Percentiles rank a stretch among this genome's conserved stretches.
Evolutionary conservation across 2,797 vertebrate species (phyloP).

Genomic region (Rachycentron canadum): DNA sequence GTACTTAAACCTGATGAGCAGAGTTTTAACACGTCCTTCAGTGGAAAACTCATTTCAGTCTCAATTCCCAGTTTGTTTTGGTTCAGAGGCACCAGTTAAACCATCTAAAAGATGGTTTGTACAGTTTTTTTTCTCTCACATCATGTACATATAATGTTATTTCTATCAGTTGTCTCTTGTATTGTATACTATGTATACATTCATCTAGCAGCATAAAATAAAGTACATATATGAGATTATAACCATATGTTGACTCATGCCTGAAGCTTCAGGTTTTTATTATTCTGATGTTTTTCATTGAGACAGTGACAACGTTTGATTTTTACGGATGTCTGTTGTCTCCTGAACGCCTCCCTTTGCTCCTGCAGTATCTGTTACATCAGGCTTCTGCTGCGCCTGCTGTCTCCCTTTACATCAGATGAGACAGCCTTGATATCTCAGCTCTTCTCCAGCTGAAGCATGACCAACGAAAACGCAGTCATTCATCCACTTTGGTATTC

Average conservation of each 20-base stretch:
- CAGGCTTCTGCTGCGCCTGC: conserved; percentile 47
- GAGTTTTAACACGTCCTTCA: conserved; percentile 1
- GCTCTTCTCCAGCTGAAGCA: conserved; percentile 56
- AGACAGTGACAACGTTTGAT: conserved; percentile 16
- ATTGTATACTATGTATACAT: conserved; percentile 98
- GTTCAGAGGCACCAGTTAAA: conserved; percentile 64
- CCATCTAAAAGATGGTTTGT: conserved; percentile 69
- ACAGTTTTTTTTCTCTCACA: conserved; percentile 77
- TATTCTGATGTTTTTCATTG: not conserved
- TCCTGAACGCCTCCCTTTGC: conserved; percentile 9
- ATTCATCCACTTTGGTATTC: conserved; percentile 75
- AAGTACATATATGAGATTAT: conserved; percentile 62
- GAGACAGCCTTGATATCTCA: conserved; percentile 54
- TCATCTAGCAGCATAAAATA: conserved; percentile 76
- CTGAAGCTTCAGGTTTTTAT: conserved; percentile 24
- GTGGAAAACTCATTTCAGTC: not conserved
- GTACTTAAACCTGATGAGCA: not conserved
- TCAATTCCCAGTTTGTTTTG: conserved; percentile 21
- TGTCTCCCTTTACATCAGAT: conserved; percentile 54
- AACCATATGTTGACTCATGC: conserved; percentile 40
- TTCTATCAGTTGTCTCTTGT: conserved; percentile 77
- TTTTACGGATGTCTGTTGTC: not conserved
- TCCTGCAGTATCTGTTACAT: conserved; percentile 43
- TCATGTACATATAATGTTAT: conserved; percentile 78
- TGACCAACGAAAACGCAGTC: conserved; percentile 59